Base-by-base conservation (phyloP, 2,113 vertebrate species). In the Ascaphus truei region DNA sequence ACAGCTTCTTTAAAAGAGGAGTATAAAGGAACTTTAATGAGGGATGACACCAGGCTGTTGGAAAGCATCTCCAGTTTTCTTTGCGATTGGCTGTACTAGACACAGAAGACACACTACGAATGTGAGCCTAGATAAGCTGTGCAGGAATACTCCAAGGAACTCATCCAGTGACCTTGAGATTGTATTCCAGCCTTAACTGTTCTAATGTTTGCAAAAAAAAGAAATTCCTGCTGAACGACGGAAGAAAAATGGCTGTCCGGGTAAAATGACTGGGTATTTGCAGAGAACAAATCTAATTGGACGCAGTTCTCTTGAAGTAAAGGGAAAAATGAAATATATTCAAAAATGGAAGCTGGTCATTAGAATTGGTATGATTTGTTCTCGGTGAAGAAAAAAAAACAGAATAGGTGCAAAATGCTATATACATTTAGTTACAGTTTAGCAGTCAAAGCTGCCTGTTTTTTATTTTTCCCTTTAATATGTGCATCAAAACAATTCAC, bases 1-100 rank as follows among this genome's bases (percentile, higher is more conserved):
- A 99, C 96, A 98, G 94, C 93, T 96, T 95, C 94, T 97, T 96
- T 96, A 95, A 94, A 95, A 94, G 83, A 88, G 86, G 84, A 86
- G 75, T 85, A 96, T 91, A 95, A 98, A 96, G 90, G 93, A 85
- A 83, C 86, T 83, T 89, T 92, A 93, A 93, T 92, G 91, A 92
- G 92, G 88, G 92, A 92, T 92, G 92, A 90, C 89, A 88, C 86
- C 83, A 82, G 89, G 89, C 90, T 85, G 87, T 85, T 81, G 84
- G 85, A 84, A 86, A 88, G 83, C 85, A 82, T 78, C 84, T 75
- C n/a, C n/a, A n/a, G n/a, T n/a, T 79, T 85, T 88, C 86, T 88
- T 80, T 71, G 77, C 79, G 84, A 91, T 83, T 83, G 79, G 84
- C 89, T 88, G 88, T 94, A 94, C 92, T 94, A 84, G 79, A 73